A percentile compares a stretch with the other conserved stretches of the same genome.
Evolutionary conservation across 2,888 invertebrate genomes (phyloP).

Genomic region (Acronicta alni): DNA sequence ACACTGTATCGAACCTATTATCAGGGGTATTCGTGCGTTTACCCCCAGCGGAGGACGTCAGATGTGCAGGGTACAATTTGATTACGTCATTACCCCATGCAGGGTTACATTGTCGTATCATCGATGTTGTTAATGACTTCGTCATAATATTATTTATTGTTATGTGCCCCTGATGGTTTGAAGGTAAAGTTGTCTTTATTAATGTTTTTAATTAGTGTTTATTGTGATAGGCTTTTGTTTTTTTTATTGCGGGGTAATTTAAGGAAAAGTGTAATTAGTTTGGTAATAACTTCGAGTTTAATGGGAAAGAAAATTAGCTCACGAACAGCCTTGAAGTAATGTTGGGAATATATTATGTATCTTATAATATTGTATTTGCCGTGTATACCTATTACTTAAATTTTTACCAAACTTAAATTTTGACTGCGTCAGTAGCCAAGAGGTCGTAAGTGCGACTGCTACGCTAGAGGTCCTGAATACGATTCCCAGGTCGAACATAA

Average conservation of each 20-base stretch:
- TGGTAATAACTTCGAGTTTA: background rate
- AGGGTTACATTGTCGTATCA: conserved; percentile 65
- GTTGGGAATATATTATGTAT: too few species aligned
- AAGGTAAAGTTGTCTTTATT: conserved; percentile 12
- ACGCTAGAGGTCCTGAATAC: too few species aligned
- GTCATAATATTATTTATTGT: conserved; percentile 70
- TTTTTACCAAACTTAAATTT: too few species aligned
- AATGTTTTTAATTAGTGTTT: conserved; percentile 41
- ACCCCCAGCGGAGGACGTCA: conserved; percentile 58
- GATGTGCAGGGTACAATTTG: conserved; percentile 76
- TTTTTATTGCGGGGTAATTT: conserved; percentile 9
- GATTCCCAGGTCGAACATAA: too few species aligned
- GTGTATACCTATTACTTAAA: too few species aligned
- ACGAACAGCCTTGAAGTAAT: too few species aligned
- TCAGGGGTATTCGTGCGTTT: conserved; percentile 77
- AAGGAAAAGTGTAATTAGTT: conserved; percentile 18
- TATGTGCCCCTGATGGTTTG: conserved; percentile 40
- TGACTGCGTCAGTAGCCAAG: too few species aligned
- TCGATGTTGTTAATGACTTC: conserved; percentile 66
- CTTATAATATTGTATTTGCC: too few species aligned
- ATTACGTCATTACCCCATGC: conserved; percentile 76
- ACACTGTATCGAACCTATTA: conserved; percentile 75
- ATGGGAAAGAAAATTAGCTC: too few species aligned
- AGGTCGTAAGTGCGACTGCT: too few species aligned
- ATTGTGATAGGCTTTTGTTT: conserved; percentile 4